phyloP scores from a whole-genome alignment of 2,797 vertebrate genomes.

The Spatula versicolor region DNA sequence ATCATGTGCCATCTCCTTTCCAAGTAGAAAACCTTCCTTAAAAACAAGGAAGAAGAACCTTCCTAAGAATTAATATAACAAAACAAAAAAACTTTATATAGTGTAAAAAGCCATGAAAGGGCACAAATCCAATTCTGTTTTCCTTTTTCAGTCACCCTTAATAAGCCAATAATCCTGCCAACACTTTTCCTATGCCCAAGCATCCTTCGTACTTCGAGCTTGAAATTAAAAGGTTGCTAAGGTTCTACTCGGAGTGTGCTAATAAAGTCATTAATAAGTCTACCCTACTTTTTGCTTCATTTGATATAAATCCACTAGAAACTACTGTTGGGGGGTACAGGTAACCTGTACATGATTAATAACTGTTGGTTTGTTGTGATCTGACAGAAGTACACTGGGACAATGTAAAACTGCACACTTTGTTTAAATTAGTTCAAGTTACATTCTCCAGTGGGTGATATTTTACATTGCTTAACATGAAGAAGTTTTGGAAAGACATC shows the following conservation, averaged over 20 bases:
- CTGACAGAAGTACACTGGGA: background rate
- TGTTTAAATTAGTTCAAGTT: background rate
- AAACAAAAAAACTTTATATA: background rate
- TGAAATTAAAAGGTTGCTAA: conserved; percentile 44
- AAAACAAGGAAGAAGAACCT: background rate
- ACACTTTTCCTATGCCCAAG: conserved; percentile 14
- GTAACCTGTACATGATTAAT: background rate
- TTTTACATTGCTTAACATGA: background rate
- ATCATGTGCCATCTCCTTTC: background rate
- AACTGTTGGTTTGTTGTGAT: background rate
- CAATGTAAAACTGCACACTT: accelerated
- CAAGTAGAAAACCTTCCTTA: background rate
- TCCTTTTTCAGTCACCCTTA: conserved; percentile 8
- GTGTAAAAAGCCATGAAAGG: background rate
- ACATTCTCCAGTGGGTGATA: accelerated
- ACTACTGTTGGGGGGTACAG: background rate
- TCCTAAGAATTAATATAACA: background rate
- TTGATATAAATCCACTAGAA: conserved; percentile 27
- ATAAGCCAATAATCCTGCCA: conserved; percentile 35
- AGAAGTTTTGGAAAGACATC: background rate
- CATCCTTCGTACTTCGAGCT: conserved; percentile 64
- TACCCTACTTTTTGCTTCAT: conserved; percentile 43
- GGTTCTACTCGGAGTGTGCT: conserved; percentile 59
- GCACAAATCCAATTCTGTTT: background rate
- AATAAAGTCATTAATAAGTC: conserved; percentile 55